Evolutionary conservation across 2,797 vertebrate species (phyloP).

Genomic region (Ptychobarbus kaznakovi): DNA sequence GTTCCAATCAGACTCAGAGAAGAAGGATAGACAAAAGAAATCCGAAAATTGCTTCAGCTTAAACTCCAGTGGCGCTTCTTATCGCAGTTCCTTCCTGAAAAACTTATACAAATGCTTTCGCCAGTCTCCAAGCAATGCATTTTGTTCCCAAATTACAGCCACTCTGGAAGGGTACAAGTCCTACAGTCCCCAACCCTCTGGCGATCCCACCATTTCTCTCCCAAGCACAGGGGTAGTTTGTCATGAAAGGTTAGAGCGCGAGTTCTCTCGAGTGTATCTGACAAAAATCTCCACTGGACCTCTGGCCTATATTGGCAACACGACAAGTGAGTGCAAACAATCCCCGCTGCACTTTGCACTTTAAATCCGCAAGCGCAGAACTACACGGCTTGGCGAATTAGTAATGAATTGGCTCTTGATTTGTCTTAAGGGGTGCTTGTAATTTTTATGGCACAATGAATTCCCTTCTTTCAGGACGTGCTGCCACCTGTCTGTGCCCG

Average conservation of each 20-base stretch:
- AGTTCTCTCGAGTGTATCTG: constrained; percentile 18
- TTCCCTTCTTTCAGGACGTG: constrained; percentile 16
- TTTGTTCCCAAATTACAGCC: constrained; percentile 76
- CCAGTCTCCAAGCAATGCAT: constrained; percentile 76
- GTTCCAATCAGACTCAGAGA: constrained; percentile 47
- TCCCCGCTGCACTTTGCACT: constrained; percentile 57
- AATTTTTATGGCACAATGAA: constrained; percentile 22
- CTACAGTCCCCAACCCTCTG: constrained; percentile 72
- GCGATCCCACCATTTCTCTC: constrained; percentile 69
- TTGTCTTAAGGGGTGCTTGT: constrained; percentile 22
- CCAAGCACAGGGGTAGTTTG: constrained; percentile 51
- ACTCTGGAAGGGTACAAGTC: constrained; percentile 56
- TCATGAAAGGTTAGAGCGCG: constrained; percentile 60
- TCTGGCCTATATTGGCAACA: constrained; percentile 36
- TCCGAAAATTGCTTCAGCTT: constrained; percentile 64
- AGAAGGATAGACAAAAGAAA: constrained; percentile 46
- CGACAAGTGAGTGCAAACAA: constrained; percentile 47
- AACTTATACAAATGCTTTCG: constrained; percentile 67
- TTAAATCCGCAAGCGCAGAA: constrained; percentile 48
- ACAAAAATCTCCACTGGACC: constrained; percentile 40
- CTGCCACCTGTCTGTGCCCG: constrained; percentile 54
- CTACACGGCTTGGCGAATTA: constrained; percentile 48
- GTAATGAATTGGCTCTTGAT: constrained; percentile 49
- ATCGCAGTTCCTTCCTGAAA: constrained; percentile 68
- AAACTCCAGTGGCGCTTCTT: constrained; percentile 68